phyloP scores from a whole-genome alignment of 2,797 vertebrate species.

The Austrolebias charrua region DNA sequence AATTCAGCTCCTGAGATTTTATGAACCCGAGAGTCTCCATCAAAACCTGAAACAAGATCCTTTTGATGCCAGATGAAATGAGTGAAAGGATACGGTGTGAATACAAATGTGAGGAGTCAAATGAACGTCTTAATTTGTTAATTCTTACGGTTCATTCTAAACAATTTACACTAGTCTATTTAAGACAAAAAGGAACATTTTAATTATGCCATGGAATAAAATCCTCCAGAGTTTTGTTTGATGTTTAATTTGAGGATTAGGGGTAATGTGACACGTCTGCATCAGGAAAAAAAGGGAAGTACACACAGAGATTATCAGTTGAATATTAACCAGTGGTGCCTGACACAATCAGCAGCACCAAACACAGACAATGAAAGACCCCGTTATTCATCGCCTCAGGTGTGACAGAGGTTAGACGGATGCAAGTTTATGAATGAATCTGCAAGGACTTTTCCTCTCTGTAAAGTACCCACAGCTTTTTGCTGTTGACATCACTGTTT shows the following conservation, averaged over 20 bases:
- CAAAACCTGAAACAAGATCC: too few relatives aligned
- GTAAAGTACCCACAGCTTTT: conserved; percentile 12
- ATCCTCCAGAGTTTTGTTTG: neutral
- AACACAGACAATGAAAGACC: conserved; percentile 6
- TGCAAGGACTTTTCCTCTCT: conserved; percentile 8
- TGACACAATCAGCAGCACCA: conserved; percentile 25
- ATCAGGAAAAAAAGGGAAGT: conserved; percentile 27
- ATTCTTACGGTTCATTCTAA: neutral
- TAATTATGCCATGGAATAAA: too few relatives aligned
- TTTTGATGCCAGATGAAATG: neutral
- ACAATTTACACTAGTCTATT: conserved; percentile 1
- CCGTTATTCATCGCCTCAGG: conserved; percentile 10
- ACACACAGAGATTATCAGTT: conserved; percentile 35
- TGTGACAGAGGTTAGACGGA: conserved; percentile 1
- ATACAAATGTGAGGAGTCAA: neutral
- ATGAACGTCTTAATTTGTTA: neutral
- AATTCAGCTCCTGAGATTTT: too few relatives aligned
- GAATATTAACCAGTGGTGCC: conserved; percentile 36
- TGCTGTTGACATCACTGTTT: conserved; percentile 28
- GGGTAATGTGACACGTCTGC: conserved; percentile 24
- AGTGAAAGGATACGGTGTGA: neutral
- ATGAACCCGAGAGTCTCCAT: too few relatives aligned
- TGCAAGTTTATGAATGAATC: neutral
- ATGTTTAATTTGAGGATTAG: conserved; percentile 43
- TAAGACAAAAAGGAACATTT: too few relatives aligned